A percentile compares a stretch with the other conserved stretches of the same genome.
Conservation (phyloP, 2,888 invertebrate genomes). For the Netelia virgata region DNA sequence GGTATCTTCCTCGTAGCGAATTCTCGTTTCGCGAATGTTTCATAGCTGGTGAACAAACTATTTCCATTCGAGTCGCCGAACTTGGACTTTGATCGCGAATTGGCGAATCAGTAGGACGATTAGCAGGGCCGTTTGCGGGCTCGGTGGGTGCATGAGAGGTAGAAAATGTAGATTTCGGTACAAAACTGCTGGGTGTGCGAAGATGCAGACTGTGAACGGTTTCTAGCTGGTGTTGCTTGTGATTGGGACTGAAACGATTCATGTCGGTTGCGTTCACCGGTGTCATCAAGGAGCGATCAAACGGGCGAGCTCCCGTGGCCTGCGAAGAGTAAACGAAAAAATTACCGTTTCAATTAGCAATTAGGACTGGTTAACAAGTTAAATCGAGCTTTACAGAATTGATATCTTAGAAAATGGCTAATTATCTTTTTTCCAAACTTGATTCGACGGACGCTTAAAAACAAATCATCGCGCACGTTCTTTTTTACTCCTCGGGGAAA, state of each 20-base stretch:
- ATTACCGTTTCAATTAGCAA: not conserved
- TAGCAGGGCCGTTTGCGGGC: conserved; percentile 6
- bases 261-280: conserved; percentile 80
- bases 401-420: too few relatives aligned
- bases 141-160: conserved; percentile 19
- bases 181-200: conserved; percentile 82
- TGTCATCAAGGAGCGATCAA: conserved; percentile 77
- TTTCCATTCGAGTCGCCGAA: conserved; percentile 48
- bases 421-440: too few relatives aligned
- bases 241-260: conserved; percentile 77
- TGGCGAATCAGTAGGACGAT: conserved; percentile 6
- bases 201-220: conserved; percentile 73
- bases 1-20: conserved; percentile 72
- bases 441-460: too few relatives aligned
- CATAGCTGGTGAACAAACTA: conserved; percentile 58
- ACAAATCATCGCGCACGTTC: too few relatives aligned
- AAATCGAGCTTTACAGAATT: not conserved
- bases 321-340: conserved; percentile 62
- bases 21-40: conserved; percentile 62
- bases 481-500: too few relatives aligned
- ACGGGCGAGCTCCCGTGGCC: conserved; percentile 80
- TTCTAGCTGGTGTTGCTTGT: conserved; percentile 67
- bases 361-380: not conserved
- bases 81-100: conserved; percentile 45
- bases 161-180: conserved; percentile 70